These are phyloP conservation scores for Agrilus biguttatus DNA, from an alignment of 2,888 invertebrate genomes.

Conservation along the genomic window DNA sequence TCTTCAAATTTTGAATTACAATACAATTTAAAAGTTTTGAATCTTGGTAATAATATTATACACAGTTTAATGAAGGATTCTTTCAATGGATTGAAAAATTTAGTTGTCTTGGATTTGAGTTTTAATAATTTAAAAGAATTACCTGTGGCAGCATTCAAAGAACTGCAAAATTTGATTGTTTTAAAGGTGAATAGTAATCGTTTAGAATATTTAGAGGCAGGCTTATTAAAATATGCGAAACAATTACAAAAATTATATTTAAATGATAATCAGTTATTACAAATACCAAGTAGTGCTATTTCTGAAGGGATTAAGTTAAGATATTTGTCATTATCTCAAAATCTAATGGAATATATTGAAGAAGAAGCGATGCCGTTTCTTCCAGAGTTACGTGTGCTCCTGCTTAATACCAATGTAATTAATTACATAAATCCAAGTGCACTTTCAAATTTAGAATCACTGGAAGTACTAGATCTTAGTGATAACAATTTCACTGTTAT, in stretches of 20 bases:
- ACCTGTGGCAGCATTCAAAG: constrained; percentile 61
- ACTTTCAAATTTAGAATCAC: constrained; percentile 56
- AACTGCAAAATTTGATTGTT: constrained; percentile 56
- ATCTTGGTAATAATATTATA: constrained; percentile 63
- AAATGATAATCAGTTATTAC: constrained; percentile 64
- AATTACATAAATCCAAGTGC: constrained; percentile 54
- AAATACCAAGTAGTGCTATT: constrained; percentile 57
- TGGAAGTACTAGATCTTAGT: constrained; percentile 61
- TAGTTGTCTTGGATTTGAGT: constrained; percentile 57
- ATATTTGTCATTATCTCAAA: constrained; percentile 61
- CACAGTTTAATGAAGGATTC: constrained; percentile 59
- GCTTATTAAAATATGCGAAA: constrained; percentile 53
- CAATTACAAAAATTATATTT: constrained; percentile 60
- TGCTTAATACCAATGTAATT: constrained; percentile 64
- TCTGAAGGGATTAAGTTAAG: constrained; percentile 51
- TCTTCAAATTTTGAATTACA: constrained; percentile 71
- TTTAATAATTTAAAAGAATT: constrained; percentile 63
- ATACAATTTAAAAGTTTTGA: constrained; percentile 55
- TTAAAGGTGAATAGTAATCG: constrained; percentile 65
- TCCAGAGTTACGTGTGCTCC: constrained; percentile 53
- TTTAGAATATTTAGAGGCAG: constrained; percentile 56
- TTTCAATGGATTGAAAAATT: constrained; percentile 55
- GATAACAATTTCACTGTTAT: constrained; percentile 70
- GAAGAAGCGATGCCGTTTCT: constrained; percentile 60
- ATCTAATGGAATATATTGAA: constrained; percentile 59